These are phyloP conservation scores for Prosopocoilus inquinatus DNA, from an alignment of 2,888 invertebrate genomes.

Conservation along the genomic window DNA sequence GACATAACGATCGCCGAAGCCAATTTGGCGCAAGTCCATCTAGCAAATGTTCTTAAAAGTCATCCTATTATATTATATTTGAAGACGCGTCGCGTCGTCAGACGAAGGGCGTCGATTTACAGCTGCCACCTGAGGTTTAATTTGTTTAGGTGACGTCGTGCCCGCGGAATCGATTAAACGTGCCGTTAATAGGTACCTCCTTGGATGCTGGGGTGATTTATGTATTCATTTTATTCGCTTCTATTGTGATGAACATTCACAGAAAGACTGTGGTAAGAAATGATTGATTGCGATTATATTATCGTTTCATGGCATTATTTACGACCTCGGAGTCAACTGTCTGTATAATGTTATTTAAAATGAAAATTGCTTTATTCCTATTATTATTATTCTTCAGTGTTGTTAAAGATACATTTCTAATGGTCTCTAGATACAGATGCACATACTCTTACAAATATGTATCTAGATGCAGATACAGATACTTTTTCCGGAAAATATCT, in stretches of 20 bases:
- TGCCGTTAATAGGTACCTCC: neutral
- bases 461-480: too few relatives aligned
- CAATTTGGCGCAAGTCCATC: conserved; percentile 29
- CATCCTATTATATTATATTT: conserved; percentile 24
- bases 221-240: conserved; percentile 1
- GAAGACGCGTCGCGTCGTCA: conserved; percentile 10
- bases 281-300: conserved; percentile 1
- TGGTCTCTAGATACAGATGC: too few relatives aligned
- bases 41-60: conserved; percentile 22
- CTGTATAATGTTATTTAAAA: too few relatives aligned
- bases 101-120: conserved; percentile 23
- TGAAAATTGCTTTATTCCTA: too few relatives aligned
- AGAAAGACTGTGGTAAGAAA: neutral
- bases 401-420: too few relatives aligned
- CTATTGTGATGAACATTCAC: neutral
- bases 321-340: too few relatives aligned
- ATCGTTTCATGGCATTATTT: too few relatives aligned
- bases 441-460: too few relatives aligned
- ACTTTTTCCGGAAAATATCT: too few relatives aligned
- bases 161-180: conserved; percentile 14
- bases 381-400: too few relatives aligned
- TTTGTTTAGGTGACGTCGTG: conserved; percentile 27
- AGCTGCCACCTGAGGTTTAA: conserved; percentile 29
- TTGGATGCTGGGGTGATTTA: neutral
- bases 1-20: conserved; percentile 27